These are phyloP conservation scores for Styela clava DNA, from an alignment of 23 tunicate species.

Conservation along the genomic window DNA sequence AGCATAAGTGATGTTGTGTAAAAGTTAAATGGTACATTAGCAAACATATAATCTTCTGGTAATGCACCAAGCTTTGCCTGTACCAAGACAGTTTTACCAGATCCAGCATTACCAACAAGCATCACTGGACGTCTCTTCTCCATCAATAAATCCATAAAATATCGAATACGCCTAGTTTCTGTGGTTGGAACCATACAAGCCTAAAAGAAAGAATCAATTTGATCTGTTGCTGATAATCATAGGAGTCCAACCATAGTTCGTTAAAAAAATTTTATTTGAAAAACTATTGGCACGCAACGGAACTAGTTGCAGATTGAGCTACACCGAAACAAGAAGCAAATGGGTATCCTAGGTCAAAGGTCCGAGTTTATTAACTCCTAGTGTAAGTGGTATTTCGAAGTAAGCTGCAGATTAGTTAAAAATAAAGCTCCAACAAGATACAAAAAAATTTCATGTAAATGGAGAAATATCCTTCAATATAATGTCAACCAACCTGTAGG, in stretches of 20 bases:
- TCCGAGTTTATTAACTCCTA: too few relatives aligned
- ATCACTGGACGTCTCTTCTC: slow-evolving; percentile 89
- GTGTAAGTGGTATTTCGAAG: too few relatives aligned
- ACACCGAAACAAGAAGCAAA: too few relatives aligned
- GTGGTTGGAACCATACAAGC: slow-evolving; percentile 98
- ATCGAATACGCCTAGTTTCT: slow-evolving; percentile 91
- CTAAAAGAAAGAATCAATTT: slow-evolving; percentile 10
- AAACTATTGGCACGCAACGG: too few relatives aligned
- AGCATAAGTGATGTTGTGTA: slow-evolving; percentile 96
- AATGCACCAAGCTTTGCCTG: slow-evolving; percentile 83
- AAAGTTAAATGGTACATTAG: slow-evolving; percentile 97
- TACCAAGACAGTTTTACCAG: slow-evolving; percentile 94
- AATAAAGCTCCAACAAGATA: too few relatives aligned
- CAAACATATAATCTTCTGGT: slow-evolving; percentile 86
- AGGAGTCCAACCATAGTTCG: not conserved
- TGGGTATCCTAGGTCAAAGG: too few relatives aligned
- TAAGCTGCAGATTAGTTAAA: too few relatives aligned
- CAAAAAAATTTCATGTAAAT: too few relatives aligned
- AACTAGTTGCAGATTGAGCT: too few relatives aligned
- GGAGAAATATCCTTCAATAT: too few relatives aligned
- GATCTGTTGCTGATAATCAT: not conserved
- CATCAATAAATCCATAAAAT: slow-evolving; percentile 94
- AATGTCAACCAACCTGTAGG: slow-evolving; percentile 46
- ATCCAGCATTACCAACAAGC: slow-evolving; percentile 97
- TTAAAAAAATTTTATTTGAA: not conserved